A percentile compares a stretch with the other conserved stretches of the same genome.
phyloP scores from a whole-genome alignment of 1,140 invertebrate genomes.

The Scaptomyza pallida region DNA sequence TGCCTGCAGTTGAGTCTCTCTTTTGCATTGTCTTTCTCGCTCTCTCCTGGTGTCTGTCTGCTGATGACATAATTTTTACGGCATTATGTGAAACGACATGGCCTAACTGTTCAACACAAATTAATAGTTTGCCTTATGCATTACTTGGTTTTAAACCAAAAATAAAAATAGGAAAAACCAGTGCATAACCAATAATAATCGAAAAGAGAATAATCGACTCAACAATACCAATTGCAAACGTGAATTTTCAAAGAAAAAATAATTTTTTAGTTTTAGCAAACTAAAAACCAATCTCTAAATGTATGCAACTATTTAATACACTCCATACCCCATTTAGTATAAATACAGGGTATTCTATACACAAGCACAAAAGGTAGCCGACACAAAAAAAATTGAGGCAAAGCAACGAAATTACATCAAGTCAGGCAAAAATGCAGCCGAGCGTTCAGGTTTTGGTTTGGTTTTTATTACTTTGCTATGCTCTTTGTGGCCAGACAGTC shows the following conservation, averaged over 20 bases:
- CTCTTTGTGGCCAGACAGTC: slow-evolving; percentile 75
- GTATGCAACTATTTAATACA: too few relatives aligned
- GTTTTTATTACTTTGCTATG: slow-evolving; percentile 48
- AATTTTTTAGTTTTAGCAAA: too few relatives aligned
- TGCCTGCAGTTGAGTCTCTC: slow-evolving; percentile 1
- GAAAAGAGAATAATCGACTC: neutral
- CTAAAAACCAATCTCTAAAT: too few relatives aligned
- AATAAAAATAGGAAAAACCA: too few relatives aligned
- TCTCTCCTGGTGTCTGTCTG: neutral
- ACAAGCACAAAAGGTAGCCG: slow-evolving; percentile 26
- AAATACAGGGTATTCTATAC: slow-evolving; percentile 8
- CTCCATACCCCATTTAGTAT: neutral
- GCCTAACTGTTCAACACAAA: slow-evolving; percentile 35
- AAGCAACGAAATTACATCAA: slow-evolving; percentile 76
- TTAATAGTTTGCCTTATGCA: slow-evolving; percentile 61
- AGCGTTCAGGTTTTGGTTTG: slow-evolving; percentile 58
- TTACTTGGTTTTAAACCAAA: slow-evolving; percentile 37
- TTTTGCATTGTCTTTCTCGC: neutral
- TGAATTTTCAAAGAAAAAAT: neutral
- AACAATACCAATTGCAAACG: neutral
- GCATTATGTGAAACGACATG: slow-evolving; percentile 21
- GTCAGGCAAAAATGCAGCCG: slow-evolving; percentile 75
- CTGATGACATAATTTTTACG: slow-evolving; percentile 64
- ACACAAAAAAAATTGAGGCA: slow-evolving; percentile 34
- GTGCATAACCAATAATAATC: neutral